phyloP scores from a whole-genome alignment of 2,888 invertebrate species.

The Tetheella fluctuosa region DNA sequence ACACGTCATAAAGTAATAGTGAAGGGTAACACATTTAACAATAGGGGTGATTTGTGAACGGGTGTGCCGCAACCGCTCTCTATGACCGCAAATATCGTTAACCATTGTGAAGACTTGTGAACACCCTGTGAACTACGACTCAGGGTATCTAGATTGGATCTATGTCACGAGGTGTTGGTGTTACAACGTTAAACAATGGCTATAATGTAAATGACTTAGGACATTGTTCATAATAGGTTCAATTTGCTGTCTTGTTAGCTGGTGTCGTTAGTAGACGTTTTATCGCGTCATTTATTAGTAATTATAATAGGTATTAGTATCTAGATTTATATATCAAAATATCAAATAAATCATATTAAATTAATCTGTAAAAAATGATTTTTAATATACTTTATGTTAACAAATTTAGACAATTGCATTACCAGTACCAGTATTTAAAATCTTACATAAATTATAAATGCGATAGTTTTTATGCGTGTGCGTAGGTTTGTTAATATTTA shows the following conservation, averaged over 20 bases:
- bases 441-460: too few species aligned
- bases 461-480: too few species aligned
- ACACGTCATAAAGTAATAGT: conserved; percentile 9
- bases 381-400: too few species aligned
- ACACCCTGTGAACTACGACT: conserved; percentile 17
- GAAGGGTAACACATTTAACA: conserved; percentile 28
- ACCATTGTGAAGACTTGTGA: conserved; percentile 32
- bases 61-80: conserved; percentile 27
- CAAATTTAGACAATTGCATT: too few species aligned
- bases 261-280: not conserved
- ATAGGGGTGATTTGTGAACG: conserved; percentile 44
- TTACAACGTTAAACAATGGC: not conserved
- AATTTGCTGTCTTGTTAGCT: conserved; percentile 4
- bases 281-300: not conserved
- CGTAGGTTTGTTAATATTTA: too few species aligned
- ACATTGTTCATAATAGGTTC: not conserved
- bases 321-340: too few species aligned
- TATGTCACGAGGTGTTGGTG: conserved; percentile 26
- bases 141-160: conserved; percentile 42
- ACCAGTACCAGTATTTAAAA: too few species aligned
- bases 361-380: too few species aligned
- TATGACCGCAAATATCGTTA: conserved; percentile 38
- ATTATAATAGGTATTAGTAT: too few species aligned
- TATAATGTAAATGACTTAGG: conserved; percentile 22
- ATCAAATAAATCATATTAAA: too few species aligned